phyloP scores from a whole-genome alignment of 1,140 invertebrate species.

The Telenomus remus region DNA sequence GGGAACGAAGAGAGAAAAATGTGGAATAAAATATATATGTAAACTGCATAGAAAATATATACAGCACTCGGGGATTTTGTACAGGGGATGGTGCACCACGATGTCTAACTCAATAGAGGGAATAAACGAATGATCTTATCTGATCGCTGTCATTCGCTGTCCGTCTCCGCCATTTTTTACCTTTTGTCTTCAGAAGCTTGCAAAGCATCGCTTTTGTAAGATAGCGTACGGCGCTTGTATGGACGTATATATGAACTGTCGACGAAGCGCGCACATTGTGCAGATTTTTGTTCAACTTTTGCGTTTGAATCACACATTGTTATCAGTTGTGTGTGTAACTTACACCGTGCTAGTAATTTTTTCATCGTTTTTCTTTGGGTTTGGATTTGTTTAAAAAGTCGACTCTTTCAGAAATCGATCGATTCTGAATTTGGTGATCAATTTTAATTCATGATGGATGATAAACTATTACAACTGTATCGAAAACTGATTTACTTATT shows the following conservation, averaged over 20 bases:
- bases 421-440: too few relatives aligned
- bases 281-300: background rate
- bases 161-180: constrained; percentile 40
- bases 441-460: too few relatives aligned
- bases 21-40: too few relatives aligned
- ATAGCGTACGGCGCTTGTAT: constrained; percentile 3
- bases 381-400: too few relatives aligned
- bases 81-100: constrained; percentile 35
- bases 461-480: too few relatives aligned
- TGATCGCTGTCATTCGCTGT: constrained; percentile 42
- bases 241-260: constrained; percentile 17
- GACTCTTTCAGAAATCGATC: too few relatives aligned
- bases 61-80: background rate
- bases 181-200: constrained; percentile 33
- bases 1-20: too few relatives aligned
- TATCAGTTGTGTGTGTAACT: background rate
- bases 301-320: background rate
- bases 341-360: too few relatives aligned
- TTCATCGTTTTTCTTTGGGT: too few relatives aligned
- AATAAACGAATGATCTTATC: constrained; percentile 51
- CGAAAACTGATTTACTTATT: too few relatives aligned
- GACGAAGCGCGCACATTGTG: constrained; percentile 4
- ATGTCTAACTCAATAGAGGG: constrained; percentile 33
- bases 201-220: constrained; percentile 32
- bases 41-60: too few relatives aligned